Conservation (phyloP, 2,888 invertebrate genomes). For the Napeogenes sylphis region DNA sequence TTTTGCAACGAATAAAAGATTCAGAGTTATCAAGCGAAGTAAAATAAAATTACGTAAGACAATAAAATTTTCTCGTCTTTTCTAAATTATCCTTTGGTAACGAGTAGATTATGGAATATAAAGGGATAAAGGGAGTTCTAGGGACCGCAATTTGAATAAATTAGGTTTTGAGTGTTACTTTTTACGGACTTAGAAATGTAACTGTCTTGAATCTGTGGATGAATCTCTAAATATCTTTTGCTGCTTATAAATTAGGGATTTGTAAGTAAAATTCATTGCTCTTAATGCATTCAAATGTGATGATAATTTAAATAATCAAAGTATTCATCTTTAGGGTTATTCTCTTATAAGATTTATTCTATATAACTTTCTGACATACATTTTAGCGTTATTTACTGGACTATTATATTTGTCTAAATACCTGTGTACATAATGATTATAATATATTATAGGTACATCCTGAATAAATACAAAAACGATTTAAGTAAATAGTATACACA, state of each 20-base stretch:
- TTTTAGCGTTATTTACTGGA: too few species aligned
- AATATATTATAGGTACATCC: too few species aligned
- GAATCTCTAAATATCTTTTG: slow-evolving; percentile 1
- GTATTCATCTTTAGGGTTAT: too few species aligned
- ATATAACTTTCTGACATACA: too few species aligned
- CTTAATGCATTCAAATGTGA: too few species aligned
- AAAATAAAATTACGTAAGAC: slow-evolving; percentile 12
- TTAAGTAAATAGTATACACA: too few species aligned
- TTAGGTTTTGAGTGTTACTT: slow-evolving; percentile 48
- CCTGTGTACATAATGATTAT: too few species aligned
- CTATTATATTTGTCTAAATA: too few species aligned
- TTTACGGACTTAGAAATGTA: slow-evolving; percentile 30
- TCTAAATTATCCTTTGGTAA: slow-evolving; percentile 48
- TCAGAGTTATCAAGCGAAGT: slow-evolving; percentile 7
- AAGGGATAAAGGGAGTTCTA: slow-evolving; percentile 44
- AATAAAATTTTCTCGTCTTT: slow-evolving; percentile 37
- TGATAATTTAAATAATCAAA: too few species aligned
- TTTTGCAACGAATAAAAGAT: slow-evolving; percentile 5
- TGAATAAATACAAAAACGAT: too few species aligned
- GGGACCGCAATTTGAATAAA: slow-evolving; percentile 54
- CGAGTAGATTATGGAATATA: slow-evolving; percentile 48
- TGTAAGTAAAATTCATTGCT: neutral
- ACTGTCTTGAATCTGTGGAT: slow-evolving; percentile 22
- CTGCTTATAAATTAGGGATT: neutral
- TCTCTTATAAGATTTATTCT: too few species aligned